Base-by-base conservation (phyloP, 2,113 vertebrate species). In the Aptenodytes patagonicus region DNA sequence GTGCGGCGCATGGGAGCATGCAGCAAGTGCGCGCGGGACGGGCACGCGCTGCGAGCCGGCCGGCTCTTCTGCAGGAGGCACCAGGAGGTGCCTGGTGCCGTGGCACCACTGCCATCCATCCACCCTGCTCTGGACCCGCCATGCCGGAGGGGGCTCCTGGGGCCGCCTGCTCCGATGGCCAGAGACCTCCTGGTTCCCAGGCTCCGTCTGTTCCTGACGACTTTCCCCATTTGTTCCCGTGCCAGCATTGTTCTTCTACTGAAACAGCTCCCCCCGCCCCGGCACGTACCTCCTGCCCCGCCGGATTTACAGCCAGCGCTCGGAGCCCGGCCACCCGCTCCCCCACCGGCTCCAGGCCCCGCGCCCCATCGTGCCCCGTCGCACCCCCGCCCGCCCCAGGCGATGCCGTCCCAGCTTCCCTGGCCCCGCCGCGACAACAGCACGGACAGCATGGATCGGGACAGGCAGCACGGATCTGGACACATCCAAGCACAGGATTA, bases 241-340 rank as follows among this genome's bases (percentile, higher is more conserved):
- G 95, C 94, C 95, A 96, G 94, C 83, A 93, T 95, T 95, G 94
- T 91, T 96, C 95, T 82, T 82, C 40, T 83, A 73, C 42, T 8
- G 19, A 54, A 4, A 29, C 13, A 1, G 54, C 75, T 94, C 51
- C 81, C 87, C 81, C 72, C 7, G 8, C 62, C 77, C 71, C 60
- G 4, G 83, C 81, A 79, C 80, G 81, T 47, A 61, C 91, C 89
- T 94, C 86, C 89, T 32, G 36, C 32, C 77, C 60, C 44, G 9
- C 69, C 16, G 11, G 17, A 55, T 28, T n/a, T n/a, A 5, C 17
- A 5, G 89, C 47, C 42, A 17, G 65, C 7, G 9, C 34, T 47
- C 20, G 7, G 36, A 44, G 64, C 84, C 38, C 13, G 25, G 32
- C 46, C 18, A 8, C 76, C 36, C 17, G 22, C 60, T 32, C 29